Conservation (phyloP, 2,888 invertebrate genomes). For the Tachystola acroxantha region DNA sequence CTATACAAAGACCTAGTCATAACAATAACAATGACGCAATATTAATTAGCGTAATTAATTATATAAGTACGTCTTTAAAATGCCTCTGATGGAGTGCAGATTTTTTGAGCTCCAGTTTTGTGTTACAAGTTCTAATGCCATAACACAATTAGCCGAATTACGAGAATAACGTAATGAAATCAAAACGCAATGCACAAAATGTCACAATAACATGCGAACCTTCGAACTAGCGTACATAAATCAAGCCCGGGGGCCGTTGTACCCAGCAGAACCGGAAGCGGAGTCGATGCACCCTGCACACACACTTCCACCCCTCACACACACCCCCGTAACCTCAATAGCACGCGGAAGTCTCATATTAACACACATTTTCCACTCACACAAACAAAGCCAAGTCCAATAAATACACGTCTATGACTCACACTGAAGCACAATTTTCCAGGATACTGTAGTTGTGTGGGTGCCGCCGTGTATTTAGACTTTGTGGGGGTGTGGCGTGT, state of each 20-base stretch:
- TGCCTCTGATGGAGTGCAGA: too few species aligned
- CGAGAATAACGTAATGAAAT: too few species aligned
- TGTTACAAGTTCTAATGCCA: too few species aligned
- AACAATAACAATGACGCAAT: too few species aligned
- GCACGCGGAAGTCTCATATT: conserved; percentile 68
- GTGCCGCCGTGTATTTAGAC: conserved; percentile 57
- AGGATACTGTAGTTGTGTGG: conserved; percentile 34
- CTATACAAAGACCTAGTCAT: too few species aligned
- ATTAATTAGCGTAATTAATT: too few species aligned
- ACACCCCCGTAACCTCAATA: conserved; percentile 50
- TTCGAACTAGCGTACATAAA: conserved; percentile 59
- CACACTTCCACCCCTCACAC: conserved; percentile 26
- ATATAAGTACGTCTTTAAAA: too few species aligned
- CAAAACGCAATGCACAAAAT: too few species aligned
- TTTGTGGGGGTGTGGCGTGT: conserved; percentile 59
- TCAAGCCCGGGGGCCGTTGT: conserved; percentile 68
- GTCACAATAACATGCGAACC: conserved; percentile 67
- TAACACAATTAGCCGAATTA: too few species aligned
- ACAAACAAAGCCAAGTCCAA: conserved; percentile 25
- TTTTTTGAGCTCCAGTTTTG: too few species aligned
- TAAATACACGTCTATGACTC: conserved; percentile 34
- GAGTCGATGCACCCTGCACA: conserved; percentile 72
- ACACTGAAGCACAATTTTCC: conserved; percentile 34
- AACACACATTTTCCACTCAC: conserved; percentile 64
- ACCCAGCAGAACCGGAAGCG: conserved; percentile 66